Conservation (phyloP, 2,797 vertebrate genomes). For the Halcyon chelicuti region DNA sequence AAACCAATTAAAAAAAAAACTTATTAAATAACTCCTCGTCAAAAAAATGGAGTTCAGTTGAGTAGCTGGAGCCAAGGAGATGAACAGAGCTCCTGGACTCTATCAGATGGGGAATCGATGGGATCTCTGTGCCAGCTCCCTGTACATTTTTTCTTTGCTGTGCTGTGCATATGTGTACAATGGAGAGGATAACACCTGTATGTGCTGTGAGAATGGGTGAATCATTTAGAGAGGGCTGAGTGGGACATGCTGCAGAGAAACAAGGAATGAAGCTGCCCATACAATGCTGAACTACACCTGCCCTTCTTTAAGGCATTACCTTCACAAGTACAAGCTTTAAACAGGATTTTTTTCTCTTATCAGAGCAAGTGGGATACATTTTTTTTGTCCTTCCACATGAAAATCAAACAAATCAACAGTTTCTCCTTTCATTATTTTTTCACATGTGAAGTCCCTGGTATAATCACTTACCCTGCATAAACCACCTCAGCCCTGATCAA, state of each 20-base stretch:
- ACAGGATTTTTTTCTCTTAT: background rate
- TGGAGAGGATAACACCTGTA: background rate
- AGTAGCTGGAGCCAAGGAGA: background rate
- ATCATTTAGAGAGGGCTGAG: background rate
- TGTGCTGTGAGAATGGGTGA: background rate
- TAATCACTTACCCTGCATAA: background rate
- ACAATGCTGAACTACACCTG: background rate
- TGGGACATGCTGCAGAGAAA: background rate
- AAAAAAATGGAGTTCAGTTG: background rate
- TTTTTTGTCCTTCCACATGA: background rate
- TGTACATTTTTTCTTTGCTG: background rate
- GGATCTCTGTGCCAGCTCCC: background rate
- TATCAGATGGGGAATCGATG: background rate
- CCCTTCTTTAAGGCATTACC: background rate
- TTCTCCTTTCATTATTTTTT: slow-evolving; percentile 19
- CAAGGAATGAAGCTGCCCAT: background rate
- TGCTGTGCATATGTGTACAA: fast-evolving
- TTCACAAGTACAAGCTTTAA: background rate
- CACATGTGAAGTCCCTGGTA: background rate
- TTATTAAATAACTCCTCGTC: background rate
- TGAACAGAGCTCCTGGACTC: background rate
- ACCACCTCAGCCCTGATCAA: background rate
- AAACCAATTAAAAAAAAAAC: background rate
- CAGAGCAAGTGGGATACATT: background rate
- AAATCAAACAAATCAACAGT: background rate